phyloP scores from a whole-genome alignment of 2,888 invertebrate species.

The Tinea semifulvella region DNA sequence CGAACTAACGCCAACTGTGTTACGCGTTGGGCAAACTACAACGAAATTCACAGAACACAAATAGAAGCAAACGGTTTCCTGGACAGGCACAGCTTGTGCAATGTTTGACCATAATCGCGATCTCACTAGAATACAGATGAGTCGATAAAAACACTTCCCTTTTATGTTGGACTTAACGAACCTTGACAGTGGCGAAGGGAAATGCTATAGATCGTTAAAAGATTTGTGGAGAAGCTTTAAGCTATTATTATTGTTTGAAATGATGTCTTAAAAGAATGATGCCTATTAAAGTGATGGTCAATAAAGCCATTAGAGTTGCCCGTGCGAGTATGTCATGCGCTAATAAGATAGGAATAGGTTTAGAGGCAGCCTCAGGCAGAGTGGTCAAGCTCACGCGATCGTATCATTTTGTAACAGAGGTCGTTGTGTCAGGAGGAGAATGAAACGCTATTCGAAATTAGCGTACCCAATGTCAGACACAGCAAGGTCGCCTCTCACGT shows the following conservation, averaged over 20 bases:
- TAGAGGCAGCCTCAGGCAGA: not conserved
- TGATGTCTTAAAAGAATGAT: no score
- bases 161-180: conserved; percentile 13
- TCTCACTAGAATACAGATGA: conserved; percentile 13
- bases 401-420: conserved; percentile 23
- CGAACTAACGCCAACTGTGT: conserved; percentile 49
- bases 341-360: not conserved
- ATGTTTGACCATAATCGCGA: conserved; percentile 19
- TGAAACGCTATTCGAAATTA: conserved; percentile 44
- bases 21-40: conserved; percentile 49
- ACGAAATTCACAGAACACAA: conserved; percentile 25
- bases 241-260: no score
- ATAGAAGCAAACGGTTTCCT: conserved; percentile 12
- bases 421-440: conserved; percentile 26
- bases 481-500: conserved; percentile 54
- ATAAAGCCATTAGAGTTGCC: not conserved
- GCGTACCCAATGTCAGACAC: conserved; percentile 47
- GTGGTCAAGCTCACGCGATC: conserved; percentile 21
- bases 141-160: conserved; percentile 13
- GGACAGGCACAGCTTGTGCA: conserved; percentile 22
- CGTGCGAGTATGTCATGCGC: not conserved
- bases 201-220: not conserved
- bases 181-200: conserved; percentile 3
- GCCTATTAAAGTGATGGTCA: not conserved
- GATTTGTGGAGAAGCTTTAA: no score